Evolutionary conservation across 2,888 invertebrate genomes (phyloP), one percentile per base, ranked within the genome.

Genomic region (Tryphoninae sp.): DNA sequence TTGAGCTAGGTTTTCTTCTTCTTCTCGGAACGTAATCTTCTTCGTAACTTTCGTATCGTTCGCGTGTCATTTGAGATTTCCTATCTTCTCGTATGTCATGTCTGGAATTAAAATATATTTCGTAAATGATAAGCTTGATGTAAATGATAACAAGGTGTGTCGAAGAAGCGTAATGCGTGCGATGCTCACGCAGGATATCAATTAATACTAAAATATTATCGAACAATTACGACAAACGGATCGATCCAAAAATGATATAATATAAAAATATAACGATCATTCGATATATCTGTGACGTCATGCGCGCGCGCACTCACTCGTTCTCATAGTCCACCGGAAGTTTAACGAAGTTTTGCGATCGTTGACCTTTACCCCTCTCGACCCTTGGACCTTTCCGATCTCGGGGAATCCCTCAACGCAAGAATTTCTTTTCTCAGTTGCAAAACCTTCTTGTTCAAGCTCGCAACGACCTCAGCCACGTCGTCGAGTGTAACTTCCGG

Each of bases 361-460:
- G 53, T 78, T 68, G 71, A 80, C 80, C 84, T 84, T 81, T 81
- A 81, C 81, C 81, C 81, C 58, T 49, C 69, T 64, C 73, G 68
- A 59, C 64, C 74, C 22, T 71, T 53, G 2, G 78, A 26, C 45
- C 26, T 33, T 23, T 58, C 16, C 64, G 62, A 64, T 22, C 45
- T 9, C 58, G 76, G n/a, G 4, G 61, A 74, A 9, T 62, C 62
- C 72, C 45, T 84, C 68, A 86, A 58, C 13, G 49, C 74, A 9
- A 65, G 69, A 26, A 86, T 82, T 49, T 85, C 85, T 62, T 69
- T 71, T 49, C 84, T 80, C 2, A 86, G 80, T 40, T 78, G 78
- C n/a, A 64, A 4, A 51, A 86, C 83, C 78, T 86, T 85, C 62
- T 42, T 45, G 76, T 73, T 83, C 71, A 86, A 64, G 23, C 65